Conservation (phyloP, 2,888 invertebrate species). For the Bellardia pandia region DNA sequence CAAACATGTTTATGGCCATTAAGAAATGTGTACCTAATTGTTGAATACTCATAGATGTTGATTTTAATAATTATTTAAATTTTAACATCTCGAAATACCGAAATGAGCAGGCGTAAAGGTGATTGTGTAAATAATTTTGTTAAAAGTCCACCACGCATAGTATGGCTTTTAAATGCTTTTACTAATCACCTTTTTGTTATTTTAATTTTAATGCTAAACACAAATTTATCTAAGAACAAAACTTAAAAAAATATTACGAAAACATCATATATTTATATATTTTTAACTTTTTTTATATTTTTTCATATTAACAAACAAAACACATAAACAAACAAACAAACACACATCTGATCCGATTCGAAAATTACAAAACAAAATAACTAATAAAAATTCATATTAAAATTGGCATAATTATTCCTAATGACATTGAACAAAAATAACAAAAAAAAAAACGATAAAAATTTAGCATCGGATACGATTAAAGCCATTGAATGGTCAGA, state of each 20-base stretch:
- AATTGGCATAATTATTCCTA: conserved; percentile 48
- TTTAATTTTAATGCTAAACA: conserved; percentile 29
- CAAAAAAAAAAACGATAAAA: conserved; percentile 71
- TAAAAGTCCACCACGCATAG: conserved; percentile 55
- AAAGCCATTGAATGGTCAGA: conserved; percentile 98
- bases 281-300: conserved; percentile 47
- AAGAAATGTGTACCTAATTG: conserved; percentile 70
- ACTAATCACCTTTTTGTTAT: conserved; percentile 55
- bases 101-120: conserved; percentile 64
- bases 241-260: background rate
- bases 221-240: conserved; percentile 16
- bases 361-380: conserved; percentile 51
- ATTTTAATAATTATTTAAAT: background rate
- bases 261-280: conserved; percentile 34
- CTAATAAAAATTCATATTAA: conserved; percentile 70
- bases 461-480: conserved; percentile 91
- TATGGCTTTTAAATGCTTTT: conserved; percentile 70
- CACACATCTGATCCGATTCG: conserved; percentile 27
- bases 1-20: conserved; percentile 71
- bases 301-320: conserved; percentile 28
- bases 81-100: background rate
- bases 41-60: background rate
- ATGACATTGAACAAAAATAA: conserved; percentile 63
- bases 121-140: conserved; percentile 75
- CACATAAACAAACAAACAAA: conserved; percentile 30